phyloP scores from a whole-genome alignment of 2,113 vertebrate genomes.

The Chionodraco myersi region DNA sequence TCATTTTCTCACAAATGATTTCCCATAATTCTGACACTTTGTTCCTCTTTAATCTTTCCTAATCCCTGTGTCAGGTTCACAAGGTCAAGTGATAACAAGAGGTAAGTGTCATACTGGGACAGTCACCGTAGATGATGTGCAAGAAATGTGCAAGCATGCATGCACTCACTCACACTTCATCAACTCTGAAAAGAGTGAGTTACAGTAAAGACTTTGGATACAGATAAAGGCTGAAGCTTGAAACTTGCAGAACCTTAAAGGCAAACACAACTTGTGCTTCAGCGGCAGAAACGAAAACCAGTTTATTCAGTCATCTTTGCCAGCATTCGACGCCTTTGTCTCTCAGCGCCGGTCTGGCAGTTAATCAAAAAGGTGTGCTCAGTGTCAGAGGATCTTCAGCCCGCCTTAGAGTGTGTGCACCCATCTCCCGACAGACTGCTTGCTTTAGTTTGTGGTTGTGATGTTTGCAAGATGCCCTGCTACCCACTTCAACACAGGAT shows the following conservation, averaged over 20 bases:
- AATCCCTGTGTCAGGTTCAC: conserved; percentile 24
- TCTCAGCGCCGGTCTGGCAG: conserved; percentile 48
- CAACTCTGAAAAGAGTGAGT: conserved; percentile 32
- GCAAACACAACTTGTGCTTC: conserved; percentile 30
- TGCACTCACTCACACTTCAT: conserved; percentile 31
- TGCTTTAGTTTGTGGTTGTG: conserved; percentile 29
- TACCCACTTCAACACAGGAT: conserved; percentile 17
- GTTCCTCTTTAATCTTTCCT: conserved; percentile 11
- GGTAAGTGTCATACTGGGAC: conserved; percentile 28
- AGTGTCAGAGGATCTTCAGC: conserved; percentile 11
- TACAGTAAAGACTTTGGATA: conserved; percentile 48
- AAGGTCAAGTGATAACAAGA: conserved; percentile 46
- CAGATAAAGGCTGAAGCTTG: conserved; percentile 38
- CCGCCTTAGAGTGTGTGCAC: conserved; percentile 8
- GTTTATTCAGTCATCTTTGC: conserved; percentile 76
- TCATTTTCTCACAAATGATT: conserved; percentile 5
- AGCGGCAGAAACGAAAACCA: conserved; percentile 50
- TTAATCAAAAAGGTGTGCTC: conserved; percentile 66
- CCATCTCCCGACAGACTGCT: not conserved
- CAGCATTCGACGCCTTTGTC: conserved; percentile 64
- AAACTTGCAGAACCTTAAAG: conserved; percentile 53
- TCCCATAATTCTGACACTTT: not conserved
- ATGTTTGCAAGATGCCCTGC: conserved; percentile 28
- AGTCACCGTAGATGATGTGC: conserved; percentile 16
- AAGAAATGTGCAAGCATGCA: conserved; percentile 35